Conservation (phyloP, 2,888 invertebrate species). For the Brachynemurus nebulosus region DNA sequence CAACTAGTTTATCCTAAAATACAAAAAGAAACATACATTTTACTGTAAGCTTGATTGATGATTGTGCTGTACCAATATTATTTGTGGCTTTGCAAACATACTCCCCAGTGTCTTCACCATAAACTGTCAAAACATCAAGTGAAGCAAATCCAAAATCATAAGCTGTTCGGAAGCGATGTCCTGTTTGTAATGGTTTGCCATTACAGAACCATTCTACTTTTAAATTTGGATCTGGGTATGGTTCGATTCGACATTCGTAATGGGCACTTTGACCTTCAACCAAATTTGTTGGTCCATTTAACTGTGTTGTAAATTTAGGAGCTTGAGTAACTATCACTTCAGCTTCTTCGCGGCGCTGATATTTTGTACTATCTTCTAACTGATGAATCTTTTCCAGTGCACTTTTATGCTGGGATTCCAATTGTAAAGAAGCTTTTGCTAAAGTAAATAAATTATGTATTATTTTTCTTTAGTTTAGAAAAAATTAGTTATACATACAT, state of each 20-base stretch:
- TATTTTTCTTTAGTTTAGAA: background rate
- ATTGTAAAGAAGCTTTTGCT: constrained; percentile 77
- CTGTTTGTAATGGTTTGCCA: constrained; percentile 73
- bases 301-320: constrained; percentile 71
- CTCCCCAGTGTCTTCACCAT: constrained; percentile 87
- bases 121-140: constrained; percentile 85
- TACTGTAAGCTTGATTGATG: constrained; percentile 66
- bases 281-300: constrained; percentile 74
- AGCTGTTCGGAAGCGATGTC: constrained; percentile 84
- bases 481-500: constrained; percentile 40
- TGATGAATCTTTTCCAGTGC: constrained; percentile 76
- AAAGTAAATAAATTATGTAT: constrained; percentile 12
- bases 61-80: constrained; percentile 67
- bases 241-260: constrained; percentile 86
- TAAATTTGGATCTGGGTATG: constrained; percentile 77
- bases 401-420: constrained; percentile 81
- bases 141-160: constrained; percentile 97
- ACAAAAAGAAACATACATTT: constrained; percentile 46
- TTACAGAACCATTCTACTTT: constrained; percentile 92
- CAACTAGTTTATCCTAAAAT: too few relatives aligned
- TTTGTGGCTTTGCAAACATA: constrained; percentile 82
- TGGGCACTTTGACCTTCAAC: constrained; percentile 83
- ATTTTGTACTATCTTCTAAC: constrained; percentile 67
- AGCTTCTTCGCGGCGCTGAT: constrained; percentile 67
- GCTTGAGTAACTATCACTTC: constrained; percentile 68